These are phyloP conservation scores for Oophaga pumilio DNA, from an alignment of 2,113 vertebrate species.

Conservation along the genomic window DNA sequence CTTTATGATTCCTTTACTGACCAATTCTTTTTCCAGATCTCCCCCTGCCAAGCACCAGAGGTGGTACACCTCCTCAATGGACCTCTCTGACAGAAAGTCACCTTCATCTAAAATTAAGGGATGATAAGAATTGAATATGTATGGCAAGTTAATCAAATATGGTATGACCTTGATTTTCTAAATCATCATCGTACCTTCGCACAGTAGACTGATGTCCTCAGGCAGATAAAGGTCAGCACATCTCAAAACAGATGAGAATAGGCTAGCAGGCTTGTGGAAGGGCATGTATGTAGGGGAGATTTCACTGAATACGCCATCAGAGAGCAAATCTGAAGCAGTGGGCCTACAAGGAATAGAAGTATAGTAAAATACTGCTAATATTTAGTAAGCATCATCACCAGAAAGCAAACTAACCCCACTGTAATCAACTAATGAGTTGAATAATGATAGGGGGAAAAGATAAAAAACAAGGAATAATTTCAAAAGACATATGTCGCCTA, in stretches of 20 bases:
- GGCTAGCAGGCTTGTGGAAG: constrained; percentile 79
- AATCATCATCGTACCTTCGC: constrained; percentile 80
- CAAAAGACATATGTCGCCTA: too few relatives aligned
- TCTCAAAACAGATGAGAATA: constrained; percentile 91
- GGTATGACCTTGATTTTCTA: neutral
- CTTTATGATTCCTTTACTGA: constrained; percentile 94
- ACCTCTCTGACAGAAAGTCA: constrained; percentile 88
- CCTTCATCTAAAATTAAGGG: constrained; percentile 72
- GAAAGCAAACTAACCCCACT: neutral
- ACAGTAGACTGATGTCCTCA: constrained; percentile 89
- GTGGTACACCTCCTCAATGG: constrained; percentile 94
- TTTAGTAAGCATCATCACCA: neutral
- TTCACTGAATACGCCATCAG: constrained; percentile 79
- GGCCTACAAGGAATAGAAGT: constrained; percentile 69
- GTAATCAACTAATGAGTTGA: too few relatives aligned
- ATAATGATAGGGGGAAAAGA: too few relatives aligned
- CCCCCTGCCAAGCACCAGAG: constrained; percentile 98
- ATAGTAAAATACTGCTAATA: constrained; percentile 52
- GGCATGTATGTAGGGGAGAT: constrained; percentile 76
- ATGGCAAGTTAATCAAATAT: neutral
- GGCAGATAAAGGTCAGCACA: constrained; percentile 90
- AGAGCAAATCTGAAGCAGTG: constrained; percentile 82
- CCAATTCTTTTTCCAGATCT: constrained; percentile 96
- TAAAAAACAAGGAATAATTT: too few relatives aligned
- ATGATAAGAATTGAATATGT: constrained; percentile 50